Evolutionary conservation across 2,888 invertebrate species (phyloP).

Genomic region (Habroteleia sp.): DNA sequence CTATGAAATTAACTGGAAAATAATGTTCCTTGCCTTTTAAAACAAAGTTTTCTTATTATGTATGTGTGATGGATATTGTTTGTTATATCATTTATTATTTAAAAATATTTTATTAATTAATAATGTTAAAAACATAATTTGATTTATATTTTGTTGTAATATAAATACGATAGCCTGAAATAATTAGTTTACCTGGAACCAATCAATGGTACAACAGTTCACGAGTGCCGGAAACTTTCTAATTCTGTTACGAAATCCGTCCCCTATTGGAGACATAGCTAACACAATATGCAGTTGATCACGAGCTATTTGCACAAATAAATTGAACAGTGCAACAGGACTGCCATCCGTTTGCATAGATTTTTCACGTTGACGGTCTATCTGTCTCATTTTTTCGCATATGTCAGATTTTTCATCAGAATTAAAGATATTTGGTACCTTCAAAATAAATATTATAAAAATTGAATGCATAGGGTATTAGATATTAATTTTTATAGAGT

Average conservation of each 20-base stretch:
- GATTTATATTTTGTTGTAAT: not conserved
- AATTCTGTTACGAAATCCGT: constrained; percentile 89
- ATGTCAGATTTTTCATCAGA: constrained; percentile 94
- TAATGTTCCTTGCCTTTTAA: no score
- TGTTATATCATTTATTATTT: no score
- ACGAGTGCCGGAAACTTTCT: constrained; percentile 96
- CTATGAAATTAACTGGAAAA: no score
- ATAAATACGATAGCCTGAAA: constrained; percentile 8
- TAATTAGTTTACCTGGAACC: constrained; percentile 86
- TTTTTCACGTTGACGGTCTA: constrained; percentile 95
- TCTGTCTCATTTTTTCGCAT: constrained; percentile 95
- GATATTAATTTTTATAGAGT: no score
- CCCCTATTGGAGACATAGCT: constrained; percentile 96
- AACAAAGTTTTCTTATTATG: no score
- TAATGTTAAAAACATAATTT: no score
- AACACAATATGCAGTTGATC: constrained; percentile 95
- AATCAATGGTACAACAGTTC: constrained; percentile 97
- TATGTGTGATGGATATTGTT: no score
- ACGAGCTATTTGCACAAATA: constrained; percentile 92
- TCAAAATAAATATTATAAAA: constrained; percentile 4
- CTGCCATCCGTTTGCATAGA: constrained; percentile 95
- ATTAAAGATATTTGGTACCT: constrained; percentile 91
- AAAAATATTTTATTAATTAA: no score
- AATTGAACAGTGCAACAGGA: constrained; percentile 93
- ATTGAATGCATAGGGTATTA: no score